Evolutionary conservation across 2,113 vertebrate species (phyloP), one percentile per base, ranked within the genome.

Genomic region (Cavia aperea): DNA sequence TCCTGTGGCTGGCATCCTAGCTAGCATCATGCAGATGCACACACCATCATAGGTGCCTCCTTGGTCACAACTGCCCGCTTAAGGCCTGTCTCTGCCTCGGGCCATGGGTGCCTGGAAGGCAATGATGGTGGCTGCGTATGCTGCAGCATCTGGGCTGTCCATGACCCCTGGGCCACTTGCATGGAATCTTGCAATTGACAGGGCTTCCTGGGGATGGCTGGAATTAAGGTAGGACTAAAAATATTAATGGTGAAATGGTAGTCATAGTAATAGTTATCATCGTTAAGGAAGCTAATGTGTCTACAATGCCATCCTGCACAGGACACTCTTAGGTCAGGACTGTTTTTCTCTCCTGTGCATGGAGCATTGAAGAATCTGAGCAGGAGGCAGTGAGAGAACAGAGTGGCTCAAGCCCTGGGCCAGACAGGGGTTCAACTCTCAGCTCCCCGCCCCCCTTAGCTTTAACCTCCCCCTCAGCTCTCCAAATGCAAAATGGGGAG

Each of bases 301-400:
- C 23, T 31, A 7, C 21, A 24, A 43, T 0, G 3, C 4, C 19
- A 10, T 11, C 24, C 43, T 3, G 36, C 19, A 1, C 1, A 21
- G 14, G 43, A 39, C 9, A 46, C 72, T 31, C n/a, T 39, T 8
- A 39, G 65, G n/a, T 2, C 39, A 31, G 56, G 68, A 4, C 5
- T n/a, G 21, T 12, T 81, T 33, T 12, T 58, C 15, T 60, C 89
- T 36, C 18, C 4, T 84, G 86, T 21, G 23, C 65, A n/a, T 0
- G 15, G 43, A 16, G 16, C 54, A 87, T 31, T 15, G 58, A 26
- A 66, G 88, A 66, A 68, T 65, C 85, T 60, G 46, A 1, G 70
- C 13, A 10, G 63, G 66, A 62, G 65, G 51, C 7, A 9, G 39
- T 1, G 36, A 43, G 36, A 7, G n/a, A 92, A 43, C 2, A 7